These are phyloP conservation scores for Sinocyclocheilus anophthalmus DNA, from an alignment of 2,113 vertebrate species.

Conservation along the genomic window DNA sequence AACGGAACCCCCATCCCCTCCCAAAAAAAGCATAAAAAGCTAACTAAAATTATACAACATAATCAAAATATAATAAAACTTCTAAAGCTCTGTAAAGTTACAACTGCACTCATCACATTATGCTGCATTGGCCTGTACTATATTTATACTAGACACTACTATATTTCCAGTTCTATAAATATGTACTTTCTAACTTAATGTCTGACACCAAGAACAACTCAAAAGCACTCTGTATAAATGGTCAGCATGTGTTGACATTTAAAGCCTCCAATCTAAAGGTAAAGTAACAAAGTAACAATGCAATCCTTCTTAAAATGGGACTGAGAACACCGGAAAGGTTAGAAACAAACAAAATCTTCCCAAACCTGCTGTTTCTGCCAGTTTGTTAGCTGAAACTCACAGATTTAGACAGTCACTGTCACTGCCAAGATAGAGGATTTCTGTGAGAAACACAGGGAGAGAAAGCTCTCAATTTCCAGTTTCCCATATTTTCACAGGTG, in stretches of 20 bases:
- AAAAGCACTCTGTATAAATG: slow-evolving; percentile 13
- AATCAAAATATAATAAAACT: not conserved
- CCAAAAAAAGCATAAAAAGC: no score
- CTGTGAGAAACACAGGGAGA: slow-evolving; percentile 1
- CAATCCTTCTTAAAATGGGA: slow-evolving; percentile 8
- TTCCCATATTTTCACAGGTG: slow-evolving; percentile 50
- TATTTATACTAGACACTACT: not conserved
- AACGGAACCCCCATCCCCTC: no score
- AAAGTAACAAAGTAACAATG: not conserved
- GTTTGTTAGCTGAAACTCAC: not conserved
- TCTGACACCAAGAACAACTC: not conserved
- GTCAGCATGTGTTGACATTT: slow-evolving; percentile 28
- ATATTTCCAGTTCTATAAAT: not conserved
- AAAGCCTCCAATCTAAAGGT: not conserved
- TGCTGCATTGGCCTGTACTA: not conserved
- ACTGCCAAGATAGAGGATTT: slow-evolving; percentile 30
- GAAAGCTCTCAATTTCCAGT: slow-evolving; percentile 35
- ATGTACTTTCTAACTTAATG: not conserved
- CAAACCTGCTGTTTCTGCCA: not conserved
- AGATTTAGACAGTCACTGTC: not conserved
- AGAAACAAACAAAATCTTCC: slow-evolving; percentile 6
- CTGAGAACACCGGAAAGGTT: slow-evolving; percentile 3
- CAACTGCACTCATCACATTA: not conserved
- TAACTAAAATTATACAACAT: not conserved
- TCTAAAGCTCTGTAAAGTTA: not conserved